These are phyloP conservation scores for Drosophila subobscura DNA, from an alignment of 1,140 invertebrate species.

Conservation along the genomic window DNA sequence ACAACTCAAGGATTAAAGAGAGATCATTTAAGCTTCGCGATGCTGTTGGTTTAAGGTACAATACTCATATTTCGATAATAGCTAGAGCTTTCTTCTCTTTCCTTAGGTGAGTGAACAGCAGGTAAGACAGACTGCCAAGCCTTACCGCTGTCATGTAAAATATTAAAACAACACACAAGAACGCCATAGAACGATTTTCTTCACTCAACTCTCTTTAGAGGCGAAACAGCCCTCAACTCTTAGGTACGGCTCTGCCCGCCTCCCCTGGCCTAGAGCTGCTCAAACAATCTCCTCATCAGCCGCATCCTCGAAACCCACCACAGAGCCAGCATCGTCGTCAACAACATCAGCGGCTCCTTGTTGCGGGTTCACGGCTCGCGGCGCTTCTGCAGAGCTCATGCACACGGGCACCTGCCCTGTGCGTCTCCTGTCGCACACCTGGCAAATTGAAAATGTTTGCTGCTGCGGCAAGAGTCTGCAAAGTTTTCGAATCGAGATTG, in stretches of 20 bases:
- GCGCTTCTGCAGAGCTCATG: constrained; percentile 38
- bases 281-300: constrained; percentile 77
- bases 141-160: too few species aligned
- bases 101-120: too few species aligned
- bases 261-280: constrained; percentile 49
- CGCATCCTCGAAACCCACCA: constrained; percentile 42
- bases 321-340: constrained; percentile 60
- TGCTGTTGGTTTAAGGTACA: too few species aligned
- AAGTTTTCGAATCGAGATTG: constrained; percentile 55
- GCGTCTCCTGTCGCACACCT: constrained; percentile 44
- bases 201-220: neutral
- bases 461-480: constrained; percentile 50
- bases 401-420: neutral
- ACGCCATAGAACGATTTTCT: neutral
- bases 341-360: constrained; percentile 43
- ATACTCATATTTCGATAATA: too few species aligned
- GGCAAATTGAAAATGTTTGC: constrained; percentile 77
- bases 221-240: neutral
- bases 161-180: too few species aligned
- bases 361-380: constrained; percentile 69
- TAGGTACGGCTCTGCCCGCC: neutral
- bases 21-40: too few species aligned
- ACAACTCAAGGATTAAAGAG: too few species aligned
- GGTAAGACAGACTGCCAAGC: too few species aligned
- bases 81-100: too few species aligned